These are phyloP conservation scores for Pemphredon lugubris DNA, from an alignment of 2,888 invertebrate species.

Conservation along the genomic window DNA sequence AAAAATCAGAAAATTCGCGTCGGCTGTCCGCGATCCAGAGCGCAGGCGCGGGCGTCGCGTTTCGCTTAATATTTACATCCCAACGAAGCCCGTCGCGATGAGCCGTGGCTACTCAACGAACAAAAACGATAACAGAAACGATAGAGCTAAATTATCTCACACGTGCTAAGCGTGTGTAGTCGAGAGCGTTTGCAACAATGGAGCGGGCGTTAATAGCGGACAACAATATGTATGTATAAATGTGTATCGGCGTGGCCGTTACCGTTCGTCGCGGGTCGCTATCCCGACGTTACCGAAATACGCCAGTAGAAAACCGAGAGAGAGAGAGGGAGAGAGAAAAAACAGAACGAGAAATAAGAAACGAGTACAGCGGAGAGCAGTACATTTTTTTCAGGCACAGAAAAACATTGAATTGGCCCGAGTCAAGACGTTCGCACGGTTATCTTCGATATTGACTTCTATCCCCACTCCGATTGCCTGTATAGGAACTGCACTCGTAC, in stretches of 20 bases:
- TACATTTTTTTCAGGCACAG: conserved; percentile 41
- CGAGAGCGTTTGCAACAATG: conserved; percentile 45
- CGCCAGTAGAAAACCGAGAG: background rate
- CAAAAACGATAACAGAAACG: conserved; percentile 46
- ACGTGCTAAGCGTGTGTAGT: background rate
- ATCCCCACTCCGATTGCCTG: conserved; percentile 1
- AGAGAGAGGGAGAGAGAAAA: conserved; percentile 5
- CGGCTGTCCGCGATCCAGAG: background rate
- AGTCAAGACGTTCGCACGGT: conserved; percentile 56
- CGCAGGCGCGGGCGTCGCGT: conserved; percentile 11
- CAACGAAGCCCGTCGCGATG: conserved; percentile 14
- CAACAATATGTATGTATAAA: too few species aligned
- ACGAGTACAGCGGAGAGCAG: conserved; percentile 1
- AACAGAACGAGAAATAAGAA: background rate
- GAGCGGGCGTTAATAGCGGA: conserved; percentile 25
- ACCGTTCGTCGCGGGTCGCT: conserved; percentile 31
- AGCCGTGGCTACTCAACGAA: conserved; percentile 14
- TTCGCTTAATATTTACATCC: conserved; percentile 28
- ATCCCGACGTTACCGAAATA: conserved; percentile 38
- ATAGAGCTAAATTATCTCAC: conserved; percentile 46
- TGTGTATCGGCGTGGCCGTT: conserved; percentile 38
- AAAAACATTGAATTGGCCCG: conserved; percentile 44
- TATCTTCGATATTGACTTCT: conserved; percentile 55
- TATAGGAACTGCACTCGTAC: background rate
- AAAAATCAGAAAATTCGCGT: conserved; percentile 13